These are phyloP conservation scores for Prosapia bicincta DNA, from an alignment of 2,888 invertebrate genomes.

Conservation along the genomic window DNA sequence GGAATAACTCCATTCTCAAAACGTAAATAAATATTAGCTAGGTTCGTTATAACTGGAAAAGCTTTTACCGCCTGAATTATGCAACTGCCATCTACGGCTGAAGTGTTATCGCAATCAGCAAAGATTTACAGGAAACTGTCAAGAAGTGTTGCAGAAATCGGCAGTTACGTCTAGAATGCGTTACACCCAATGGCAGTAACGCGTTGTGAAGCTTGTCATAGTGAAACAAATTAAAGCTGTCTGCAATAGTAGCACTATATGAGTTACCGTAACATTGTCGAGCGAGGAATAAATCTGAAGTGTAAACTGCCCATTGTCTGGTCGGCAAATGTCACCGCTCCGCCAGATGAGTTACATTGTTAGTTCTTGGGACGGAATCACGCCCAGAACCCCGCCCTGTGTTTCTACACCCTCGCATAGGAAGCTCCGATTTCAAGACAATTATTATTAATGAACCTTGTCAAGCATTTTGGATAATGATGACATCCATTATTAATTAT, in stretches of 20 bases:
- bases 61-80: no score
- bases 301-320: background rate
- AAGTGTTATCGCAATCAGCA: background rate
- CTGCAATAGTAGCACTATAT: background rate
- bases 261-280: background rate
- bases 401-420: background rate
- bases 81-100: background rate
- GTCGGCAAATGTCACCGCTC: background rate
- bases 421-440: background rate
- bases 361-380: background rate
- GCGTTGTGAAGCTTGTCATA: background rate
- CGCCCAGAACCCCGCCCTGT: background rate
- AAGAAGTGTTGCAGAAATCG: no score
- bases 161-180: background rate
- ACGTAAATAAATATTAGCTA: no score
- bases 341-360: background rate
- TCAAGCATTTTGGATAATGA: background rate
- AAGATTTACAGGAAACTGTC: background rate
- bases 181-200: background rate
- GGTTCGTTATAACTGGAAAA: no score
- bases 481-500: background rate
- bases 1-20: no score
- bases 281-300: background rate
- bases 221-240: background rate
- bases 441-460: background rate